These are phyloP conservation scores for Thymallus thymallus DNA, from an alignment of 2,113 vertebrate genomes.

Conservation along the genomic window DNA sequence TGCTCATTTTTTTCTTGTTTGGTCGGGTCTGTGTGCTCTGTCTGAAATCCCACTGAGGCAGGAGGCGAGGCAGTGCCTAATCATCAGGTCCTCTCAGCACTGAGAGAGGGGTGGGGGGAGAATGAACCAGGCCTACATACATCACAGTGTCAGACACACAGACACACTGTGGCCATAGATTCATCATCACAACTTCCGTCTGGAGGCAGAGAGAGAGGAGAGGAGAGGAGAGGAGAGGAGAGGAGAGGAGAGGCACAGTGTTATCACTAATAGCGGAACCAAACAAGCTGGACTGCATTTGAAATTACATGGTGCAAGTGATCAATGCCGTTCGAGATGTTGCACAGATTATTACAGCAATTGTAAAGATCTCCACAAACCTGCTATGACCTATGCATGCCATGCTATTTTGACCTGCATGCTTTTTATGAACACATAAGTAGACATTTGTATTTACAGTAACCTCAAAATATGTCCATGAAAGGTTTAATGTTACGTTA, in stretches of 20 bases:
- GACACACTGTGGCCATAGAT: slow-evolving; percentile 78
- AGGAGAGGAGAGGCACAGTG: slow-evolving; percentile 23
- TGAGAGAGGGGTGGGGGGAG: slow-evolving; percentile 13
- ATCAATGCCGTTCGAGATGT: too few species aligned
- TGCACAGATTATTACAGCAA: too few species aligned
- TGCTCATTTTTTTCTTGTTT: slow-evolving; percentile 60
- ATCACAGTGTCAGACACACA: slow-evolving; percentile 78
- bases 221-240: not conserved
- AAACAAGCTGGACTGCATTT: too few species aligned
- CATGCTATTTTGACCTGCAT: too few species aligned
- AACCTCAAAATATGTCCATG: too few species aligned
- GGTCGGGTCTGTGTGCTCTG: slow-evolving; percentile 53
- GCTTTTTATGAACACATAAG: too few species aligned
- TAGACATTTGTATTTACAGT: too few species aligned
- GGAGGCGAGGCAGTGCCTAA: slow-evolving; percentile 50
- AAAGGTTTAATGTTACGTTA: too few species aligned
- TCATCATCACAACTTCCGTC: slow-evolving; percentile 73
- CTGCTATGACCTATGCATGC: too few species aligned
- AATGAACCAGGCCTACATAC: slow-evolving; percentile 66
- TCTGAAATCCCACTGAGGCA: slow-evolving; percentile 54
- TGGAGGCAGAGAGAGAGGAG: slow-evolving; percentile 57
- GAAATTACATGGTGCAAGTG: too few species aligned
- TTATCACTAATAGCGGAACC: too few species aligned
- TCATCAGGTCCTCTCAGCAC: slow-evolving; percentile 18
- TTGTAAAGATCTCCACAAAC: too few species aligned